These are phyloP conservation scores for Notocelia uddmanniana DNA, from an alignment of 2,888 invertebrate genomes.

Conservation along the genomic window DNA sequence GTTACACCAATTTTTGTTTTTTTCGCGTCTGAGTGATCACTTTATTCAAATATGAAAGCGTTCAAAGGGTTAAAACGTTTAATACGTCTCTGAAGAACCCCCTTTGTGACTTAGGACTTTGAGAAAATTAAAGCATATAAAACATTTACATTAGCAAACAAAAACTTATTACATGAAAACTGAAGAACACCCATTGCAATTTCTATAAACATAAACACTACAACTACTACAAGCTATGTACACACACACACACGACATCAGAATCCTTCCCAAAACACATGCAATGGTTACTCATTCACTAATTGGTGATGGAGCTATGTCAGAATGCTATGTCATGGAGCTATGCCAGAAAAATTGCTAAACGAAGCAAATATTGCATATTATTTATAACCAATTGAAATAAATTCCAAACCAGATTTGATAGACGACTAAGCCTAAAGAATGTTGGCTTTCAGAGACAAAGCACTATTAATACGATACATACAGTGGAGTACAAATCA, in stretches of 20 bases:
- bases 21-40: too few relatives aligned
- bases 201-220: background rate
- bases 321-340: too few relatives aligned
- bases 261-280: conserved; percentile 4
- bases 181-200: background rate
- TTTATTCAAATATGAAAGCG: too few relatives aligned
- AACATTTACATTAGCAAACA: background rate
- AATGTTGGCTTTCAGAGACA: background rate
- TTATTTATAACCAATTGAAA: too few relatives aligned
- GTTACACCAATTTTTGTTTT: too few relatives aligned
- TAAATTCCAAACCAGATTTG: too few relatives aligned
- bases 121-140: background rate
- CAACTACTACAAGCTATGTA: background rate
- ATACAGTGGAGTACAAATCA: too few relatives aligned
- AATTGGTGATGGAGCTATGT: background rate
- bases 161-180: background rate
- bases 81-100: too few relatives aligned
- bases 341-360: background rate
- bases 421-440: too few relatives aligned
- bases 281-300: background rate
- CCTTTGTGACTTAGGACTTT: background rate
- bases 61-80: too few relatives aligned
- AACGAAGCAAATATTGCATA: background rate
- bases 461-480: background rate
- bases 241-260: background rate